Evolutionary conservation across 2,113 vertebrate species (phyloP), one percentile per base, ranked within the genome.

Genomic region (Chroicocephalus ridibundus): DNA sequence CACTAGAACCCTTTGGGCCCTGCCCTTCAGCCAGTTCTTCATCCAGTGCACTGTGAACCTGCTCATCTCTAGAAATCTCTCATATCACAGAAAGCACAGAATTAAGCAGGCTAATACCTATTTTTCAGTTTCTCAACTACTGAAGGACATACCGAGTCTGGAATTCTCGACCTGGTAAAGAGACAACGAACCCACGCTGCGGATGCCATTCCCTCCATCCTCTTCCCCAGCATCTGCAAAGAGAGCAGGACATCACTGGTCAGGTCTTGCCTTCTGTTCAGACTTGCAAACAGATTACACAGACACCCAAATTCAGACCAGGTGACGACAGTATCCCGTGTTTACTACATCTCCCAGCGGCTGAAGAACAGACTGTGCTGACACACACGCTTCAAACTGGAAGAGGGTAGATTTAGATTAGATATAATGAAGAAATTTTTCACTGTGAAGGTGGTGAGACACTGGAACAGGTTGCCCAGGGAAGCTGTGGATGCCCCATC

Each of bases 131-230:
- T 74, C 68, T 62, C 31, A 20, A 8, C 13, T 47, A 57, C 16
- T 13, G 17, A 10, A 21, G 31, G n/a, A 79, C 98, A 82, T 98
- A 98, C 98, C 96, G 95, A 95, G 55, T 97, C 97, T 60, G 98
- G 98, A 96, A 98, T 97, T 75, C 97, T 98, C 32, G 98, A 97
- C 57, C 17, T 98, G 44, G 98, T 98, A 88, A 98, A 98, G 80
- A 97, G 98, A 86, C 97, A 98, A 58, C 98, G 98, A 93, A 87
- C 88, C 96, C 98, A 98, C 5, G 17, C 22, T 5, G 83, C 13
- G 5, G 97, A 83, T 24, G 14, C n/a, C 21, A 97, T 17, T 31
- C 83, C 83, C 32, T 97, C 90, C 58, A 93, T 20, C 55, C 86
- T 81, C 82, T 74, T 97, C 40, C 90, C 64, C 82, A 98, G 60